phyloP scores from a whole-genome alignment of 2,888 invertebrate genomes.

The Dasypolia templi region DNA sequence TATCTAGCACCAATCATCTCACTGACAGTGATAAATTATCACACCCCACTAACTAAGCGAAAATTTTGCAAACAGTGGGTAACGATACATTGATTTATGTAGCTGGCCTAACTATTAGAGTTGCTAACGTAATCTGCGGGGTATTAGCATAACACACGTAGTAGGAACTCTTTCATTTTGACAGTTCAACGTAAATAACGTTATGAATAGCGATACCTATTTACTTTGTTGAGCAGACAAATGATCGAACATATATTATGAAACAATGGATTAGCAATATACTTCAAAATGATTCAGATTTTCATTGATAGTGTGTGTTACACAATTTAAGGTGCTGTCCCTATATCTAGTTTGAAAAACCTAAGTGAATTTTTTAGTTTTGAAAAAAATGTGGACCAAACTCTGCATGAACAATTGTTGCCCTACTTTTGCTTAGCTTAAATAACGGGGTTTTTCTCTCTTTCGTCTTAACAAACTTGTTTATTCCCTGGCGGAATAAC shows the following conservation, averaged over 20 bases:
- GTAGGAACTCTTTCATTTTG: no score
- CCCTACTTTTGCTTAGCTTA: background rate
- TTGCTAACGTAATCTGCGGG: no score
- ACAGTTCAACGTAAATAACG: no score
- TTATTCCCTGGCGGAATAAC: constrained; percentile 19
- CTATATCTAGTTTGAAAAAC: background rate
- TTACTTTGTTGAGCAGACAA: no score
- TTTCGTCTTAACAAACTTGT: constrained; percentile 2
- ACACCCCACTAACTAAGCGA: constrained; percentile 33
- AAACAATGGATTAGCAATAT: no score
- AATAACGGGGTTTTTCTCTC: constrained; percentile 20
- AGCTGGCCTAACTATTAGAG: background rate
- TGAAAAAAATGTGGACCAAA: background rate
- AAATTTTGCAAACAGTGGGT: constrained; percentile 48
- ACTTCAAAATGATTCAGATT: no score
- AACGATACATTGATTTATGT: constrained; percentile 14
- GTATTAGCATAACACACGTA: no score
- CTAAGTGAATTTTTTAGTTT: background rate
- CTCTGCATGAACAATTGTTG: background rate
- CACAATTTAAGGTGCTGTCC: no score
- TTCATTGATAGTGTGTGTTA: no score
- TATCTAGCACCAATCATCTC: constrained; percentile 68
- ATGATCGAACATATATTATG: no score
- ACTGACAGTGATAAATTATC: constrained; percentile 63
- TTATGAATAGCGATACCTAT: no score